phyloP scores from a whole-genome alignment of 2,888 invertebrate genomes.

The Pharmacophagus antenor region DNA sequence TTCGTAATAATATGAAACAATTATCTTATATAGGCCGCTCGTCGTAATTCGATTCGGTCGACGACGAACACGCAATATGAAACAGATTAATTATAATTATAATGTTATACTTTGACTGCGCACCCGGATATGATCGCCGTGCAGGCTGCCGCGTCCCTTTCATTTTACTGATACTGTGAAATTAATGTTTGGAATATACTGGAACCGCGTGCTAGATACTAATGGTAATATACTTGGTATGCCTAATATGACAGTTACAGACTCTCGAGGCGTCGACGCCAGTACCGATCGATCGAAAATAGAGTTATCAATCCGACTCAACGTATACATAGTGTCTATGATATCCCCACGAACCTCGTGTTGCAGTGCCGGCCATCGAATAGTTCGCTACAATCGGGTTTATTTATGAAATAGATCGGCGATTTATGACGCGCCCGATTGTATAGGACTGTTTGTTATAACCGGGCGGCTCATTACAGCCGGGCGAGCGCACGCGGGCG shows the following conservation, averaged over 20 bases:
- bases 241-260: not conserved
- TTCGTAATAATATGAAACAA: conserved; percentile 30
- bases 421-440: not conserved
- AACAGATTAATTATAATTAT: not conserved
- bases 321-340: not conserved
- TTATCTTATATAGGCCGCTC: conserved; percentile 18
- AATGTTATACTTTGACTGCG: not conserved
- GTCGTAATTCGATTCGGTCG: conserved; percentile 13
- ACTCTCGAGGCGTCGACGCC: not conserved
- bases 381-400: not conserved
- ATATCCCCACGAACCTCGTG: not conserved
- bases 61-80: conserved; percentile 8
- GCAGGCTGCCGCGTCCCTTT: not conserved
- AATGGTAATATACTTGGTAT: not conserved
- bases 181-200: too few species aligned
- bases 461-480: conserved; percentile 38
- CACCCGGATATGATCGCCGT: not conserved
- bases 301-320: not conserved
- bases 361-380: not conserved
- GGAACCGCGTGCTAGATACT: too few species aligned
- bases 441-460: not conserved
- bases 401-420: not conserved
- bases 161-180: too few species aligned
- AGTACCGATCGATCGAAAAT: not conserved
- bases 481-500: conserved; percentile 63